Conservation (phyloP, 2,113 vertebrate genomes). For the Bagarius yarrelli region DNA sequence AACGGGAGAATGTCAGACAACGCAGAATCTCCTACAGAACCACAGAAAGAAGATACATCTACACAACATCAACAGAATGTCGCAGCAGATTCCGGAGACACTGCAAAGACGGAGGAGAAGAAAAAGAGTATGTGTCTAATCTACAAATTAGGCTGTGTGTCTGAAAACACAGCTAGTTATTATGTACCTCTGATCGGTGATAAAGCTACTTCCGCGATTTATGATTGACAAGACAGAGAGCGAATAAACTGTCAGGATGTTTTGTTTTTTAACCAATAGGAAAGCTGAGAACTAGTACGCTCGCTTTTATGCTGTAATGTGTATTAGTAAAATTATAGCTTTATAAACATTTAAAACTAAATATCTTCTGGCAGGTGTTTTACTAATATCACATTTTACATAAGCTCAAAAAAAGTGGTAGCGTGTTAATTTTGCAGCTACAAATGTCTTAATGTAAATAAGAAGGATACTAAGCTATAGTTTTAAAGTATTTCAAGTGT, state of each 20-base stretch:
- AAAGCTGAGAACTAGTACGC: background rate
- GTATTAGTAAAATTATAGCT: background rate
- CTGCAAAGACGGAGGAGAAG: conserved; percentile 66
- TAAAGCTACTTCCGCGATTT: conserved; percentile 36
- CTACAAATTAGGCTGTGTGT: background rate
- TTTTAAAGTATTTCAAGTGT: no score
- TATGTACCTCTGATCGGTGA: background rate
- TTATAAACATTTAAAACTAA: background rate
- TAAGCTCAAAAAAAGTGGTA: background rate
- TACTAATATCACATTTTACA: background rate
- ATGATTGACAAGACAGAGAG: conserved; percentile 28
- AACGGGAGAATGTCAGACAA: conserved; percentile 71
- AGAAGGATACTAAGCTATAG: background rate
- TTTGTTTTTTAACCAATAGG: conserved; percentile 23
- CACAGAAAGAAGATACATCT: conserved; percentile 66
- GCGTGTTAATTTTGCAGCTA: background rate
- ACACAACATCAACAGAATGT: conserved; percentile 49
- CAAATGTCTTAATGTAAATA: background rate
- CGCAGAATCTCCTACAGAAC: conserved; percentile 71
- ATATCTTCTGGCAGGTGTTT: background rate
- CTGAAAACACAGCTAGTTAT: background rate
- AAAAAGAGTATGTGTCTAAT: conserved; percentile 70
- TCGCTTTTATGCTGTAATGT: background rate
- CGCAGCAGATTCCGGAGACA: conserved; percentile 52
- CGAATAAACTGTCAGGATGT: conserved; percentile 23